Conservation (phyloP, 2,113 vertebrate genomes). For the Labeo catla region DNA sequence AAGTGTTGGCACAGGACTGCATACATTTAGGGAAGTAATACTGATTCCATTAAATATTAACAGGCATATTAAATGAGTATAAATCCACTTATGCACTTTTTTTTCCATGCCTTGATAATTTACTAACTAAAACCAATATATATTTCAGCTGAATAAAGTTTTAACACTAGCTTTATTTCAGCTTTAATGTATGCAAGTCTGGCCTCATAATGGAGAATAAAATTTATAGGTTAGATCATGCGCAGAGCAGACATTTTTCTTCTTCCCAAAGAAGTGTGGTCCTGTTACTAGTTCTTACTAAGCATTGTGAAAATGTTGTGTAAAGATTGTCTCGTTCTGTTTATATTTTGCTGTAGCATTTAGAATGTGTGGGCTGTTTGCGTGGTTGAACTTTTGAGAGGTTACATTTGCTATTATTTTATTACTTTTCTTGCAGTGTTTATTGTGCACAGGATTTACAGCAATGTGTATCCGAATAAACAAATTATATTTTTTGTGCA, state of each 20-base stretch:
- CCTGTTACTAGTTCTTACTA: background rate
- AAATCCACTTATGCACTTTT: constrained; percentile 27
- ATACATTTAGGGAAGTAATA: constrained; percentile 50
- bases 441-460: background rate
- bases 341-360: background rate
- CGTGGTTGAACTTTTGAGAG: background rate
- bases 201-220: background rate
- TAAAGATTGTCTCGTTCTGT: background rate
- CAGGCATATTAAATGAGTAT: constrained; percentile 23
- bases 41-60: constrained; percentile 46
- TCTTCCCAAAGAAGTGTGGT: background rate
- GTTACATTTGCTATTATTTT: background rate
- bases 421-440: background rate
- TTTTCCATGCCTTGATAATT: constrained; percentile 25
- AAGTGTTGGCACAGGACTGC: constrained; percentile 40
- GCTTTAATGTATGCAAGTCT: background rate
- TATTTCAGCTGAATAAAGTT: background rate
- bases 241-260: background rate
- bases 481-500: background rate
- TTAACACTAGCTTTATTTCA: background rate
- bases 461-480: background rate
- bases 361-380: background rate
- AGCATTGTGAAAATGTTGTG: background rate
- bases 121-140: constrained; percentile 13
- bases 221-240: background rate